These are phyloP conservation scores for Capricornis sumatraensis DNA, from an alignment of 2,113 vertebrate genomes.

Conservation along the genomic window DNA sequence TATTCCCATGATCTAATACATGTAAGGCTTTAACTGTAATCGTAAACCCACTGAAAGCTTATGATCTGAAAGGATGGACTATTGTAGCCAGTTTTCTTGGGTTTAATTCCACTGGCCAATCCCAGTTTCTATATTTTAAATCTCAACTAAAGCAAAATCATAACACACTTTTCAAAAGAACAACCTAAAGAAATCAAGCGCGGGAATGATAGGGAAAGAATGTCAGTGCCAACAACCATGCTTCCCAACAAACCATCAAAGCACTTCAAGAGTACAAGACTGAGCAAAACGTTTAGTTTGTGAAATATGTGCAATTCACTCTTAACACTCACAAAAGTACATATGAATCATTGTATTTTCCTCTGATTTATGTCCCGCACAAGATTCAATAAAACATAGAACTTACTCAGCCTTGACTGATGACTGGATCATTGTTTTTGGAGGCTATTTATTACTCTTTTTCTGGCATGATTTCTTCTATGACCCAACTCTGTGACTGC, in stretches of 20 bases:
- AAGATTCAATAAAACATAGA: conserved; percentile 20
- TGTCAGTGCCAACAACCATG: background rate
- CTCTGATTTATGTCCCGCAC: background rate
- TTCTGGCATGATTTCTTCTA: conserved; percentile 26
- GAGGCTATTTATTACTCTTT: background rate
- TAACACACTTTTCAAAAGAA: background rate
- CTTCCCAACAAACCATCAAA: background rate
- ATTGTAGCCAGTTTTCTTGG: conserved; percentile 29
- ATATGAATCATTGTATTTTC: conserved; percentile 20
- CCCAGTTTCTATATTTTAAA: conserved; percentile 60
- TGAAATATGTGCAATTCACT: background rate
- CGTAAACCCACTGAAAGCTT: conserved; percentile 34
- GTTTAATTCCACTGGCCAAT: conserved; percentile 63
- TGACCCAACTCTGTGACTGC: background rate
- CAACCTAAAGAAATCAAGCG: background rate
- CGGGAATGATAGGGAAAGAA: background rate
- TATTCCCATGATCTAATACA: conserved; percentile 50
- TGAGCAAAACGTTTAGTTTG: background rate
- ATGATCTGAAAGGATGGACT: conserved; percentile 50
- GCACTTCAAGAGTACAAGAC: background rate
- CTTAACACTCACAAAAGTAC: background rate
- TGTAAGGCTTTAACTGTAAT: conserved; percentile 23
- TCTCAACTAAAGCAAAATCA: conserved; percentile 56
- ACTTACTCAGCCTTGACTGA: background rate
- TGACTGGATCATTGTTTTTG: background rate